Evolutionary conservation across 2,888 invertebrate species (phyloP).

Genomic region (Thalpophila matura): DNA sequence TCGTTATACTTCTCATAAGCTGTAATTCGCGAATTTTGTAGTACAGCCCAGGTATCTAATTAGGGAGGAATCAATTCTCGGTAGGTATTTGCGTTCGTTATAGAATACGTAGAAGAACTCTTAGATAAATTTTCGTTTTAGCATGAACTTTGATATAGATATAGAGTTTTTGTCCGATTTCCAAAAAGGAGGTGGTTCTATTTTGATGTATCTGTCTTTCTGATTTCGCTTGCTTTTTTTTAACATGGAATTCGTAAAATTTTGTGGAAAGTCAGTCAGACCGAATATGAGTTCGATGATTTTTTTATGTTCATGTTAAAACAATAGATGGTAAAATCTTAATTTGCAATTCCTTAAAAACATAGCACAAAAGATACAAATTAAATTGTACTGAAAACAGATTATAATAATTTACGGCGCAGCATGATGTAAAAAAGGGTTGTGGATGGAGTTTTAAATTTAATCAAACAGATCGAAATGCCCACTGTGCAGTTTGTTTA

Average conservation of each 20-base stretch:
- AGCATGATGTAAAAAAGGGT: constrained; percentile 81
- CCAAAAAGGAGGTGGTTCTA: too few species aligned
- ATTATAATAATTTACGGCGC: constrained; percentile 71
- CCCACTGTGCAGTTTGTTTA: constrained; percentile 50
- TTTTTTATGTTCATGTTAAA: background rate
- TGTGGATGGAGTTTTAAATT: constrained; percentile 55
- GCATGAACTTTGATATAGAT: too few species aligned
- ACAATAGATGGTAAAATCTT: background rate
- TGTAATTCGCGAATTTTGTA: background rate
- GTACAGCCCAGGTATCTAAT: constrained; percentile 11
- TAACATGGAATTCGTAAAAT: too few species aligned
- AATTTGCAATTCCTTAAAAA: background rate
- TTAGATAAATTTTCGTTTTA: background rate
- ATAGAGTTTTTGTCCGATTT: too few species aligned
- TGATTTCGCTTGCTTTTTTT: too few species aligned
- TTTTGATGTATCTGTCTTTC: background rate
- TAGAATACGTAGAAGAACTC: constrained; percentile 1
- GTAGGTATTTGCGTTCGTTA: background rate
- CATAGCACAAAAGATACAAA: constrained; percentile 24
- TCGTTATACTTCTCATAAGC: constrained; percentile 26
- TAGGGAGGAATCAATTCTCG: background rate
- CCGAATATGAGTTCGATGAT: too few species aligned
- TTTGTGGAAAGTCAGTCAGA: too few species aligned
- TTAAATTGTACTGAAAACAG: constrained; percentile 42
- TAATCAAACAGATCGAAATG: constrained; percentile 62